These are phyloP conservation scores for Drosophila mulleri DNA, from an alignment of 2,888 invertebrate species.

Conservation along the genomic window DNA sequence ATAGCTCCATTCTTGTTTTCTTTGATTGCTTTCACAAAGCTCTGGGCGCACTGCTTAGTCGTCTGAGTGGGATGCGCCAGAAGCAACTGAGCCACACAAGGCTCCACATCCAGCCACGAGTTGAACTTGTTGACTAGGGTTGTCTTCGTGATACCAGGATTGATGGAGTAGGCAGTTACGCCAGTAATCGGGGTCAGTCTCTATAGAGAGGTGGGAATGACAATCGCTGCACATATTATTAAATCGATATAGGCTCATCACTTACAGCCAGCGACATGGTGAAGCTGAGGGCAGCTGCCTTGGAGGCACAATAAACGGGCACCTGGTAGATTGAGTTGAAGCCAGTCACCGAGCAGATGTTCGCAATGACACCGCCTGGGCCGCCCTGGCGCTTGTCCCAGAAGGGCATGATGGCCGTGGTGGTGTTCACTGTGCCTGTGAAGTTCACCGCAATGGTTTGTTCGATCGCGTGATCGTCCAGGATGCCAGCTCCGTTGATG, in stretches of 20 bases:
- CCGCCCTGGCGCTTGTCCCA: conserved; percentile 85
- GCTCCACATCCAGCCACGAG: conserved; percentile 68
- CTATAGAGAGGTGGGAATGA: conserved; percentile 20
- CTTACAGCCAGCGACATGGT: conserved; percentile 81
- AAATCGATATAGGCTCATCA: neutral
- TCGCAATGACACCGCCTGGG: conserved; percentile 84
- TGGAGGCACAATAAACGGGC: conserved; percentile 84
- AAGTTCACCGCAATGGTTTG: conserved; percentile 73
- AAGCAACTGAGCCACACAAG: conserved; percentile 52
- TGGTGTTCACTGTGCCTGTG: conserved; percentile 75
- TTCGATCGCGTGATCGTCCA: conserved; percentile 74
- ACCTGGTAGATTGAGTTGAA: conserved; percentile 72
- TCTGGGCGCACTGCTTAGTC: conserved; percentile 71
- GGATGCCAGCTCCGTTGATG: conserved; percentile 77
- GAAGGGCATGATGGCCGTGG: conserved; percentile 81
- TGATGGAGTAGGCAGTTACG: conserved; percentile 65
- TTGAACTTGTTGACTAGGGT: conserved; percentile 61
- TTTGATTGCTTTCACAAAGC: conserved; percentile 79
- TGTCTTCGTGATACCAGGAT: conserved; percentile 71
- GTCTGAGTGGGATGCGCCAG: conserved; percentile 55
- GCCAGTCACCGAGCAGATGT: conserved; percentile 83
- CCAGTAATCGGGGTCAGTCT: conserved; percentile 65
- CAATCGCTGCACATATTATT: too few relatives aligned
- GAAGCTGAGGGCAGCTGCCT: conserved; percentile 84
- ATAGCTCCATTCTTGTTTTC: conserved; percentile 81